Percentiles rank a stretch among this genome's conserved stretches.
phyloP scores from a whole-genome alignment of 2,797 vertebrate genomes.

The Platalea minor region DNA sequence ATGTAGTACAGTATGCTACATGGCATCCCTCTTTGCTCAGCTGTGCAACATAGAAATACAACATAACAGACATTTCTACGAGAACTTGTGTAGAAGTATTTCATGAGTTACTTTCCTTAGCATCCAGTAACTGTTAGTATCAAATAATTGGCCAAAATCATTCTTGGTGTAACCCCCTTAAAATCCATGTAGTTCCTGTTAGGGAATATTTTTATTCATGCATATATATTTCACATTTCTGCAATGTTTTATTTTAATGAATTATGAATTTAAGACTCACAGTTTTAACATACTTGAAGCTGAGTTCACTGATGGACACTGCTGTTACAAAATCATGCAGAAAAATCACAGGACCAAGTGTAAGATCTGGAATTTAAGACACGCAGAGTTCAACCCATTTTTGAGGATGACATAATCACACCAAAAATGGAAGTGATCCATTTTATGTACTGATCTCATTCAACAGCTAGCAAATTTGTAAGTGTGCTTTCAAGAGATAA shows the following conservation, averaged over 20 bases:
- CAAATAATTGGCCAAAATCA: not conserved
- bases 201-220: not conserved
- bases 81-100: conserved; percentile 7
- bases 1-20: not conserved
- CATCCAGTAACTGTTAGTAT: not conserved
- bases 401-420: not conserved
- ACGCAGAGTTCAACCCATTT: not conserved
- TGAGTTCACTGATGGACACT: not conserved
- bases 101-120: not conserved
- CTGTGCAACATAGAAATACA: not conserved
- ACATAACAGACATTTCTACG: not conserved
- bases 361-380: conserved; percentile 33
- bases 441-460: conserved; percentile 9
- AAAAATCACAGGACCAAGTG: not conserved
- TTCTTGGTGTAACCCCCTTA: not conserved
- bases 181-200: not conserved
- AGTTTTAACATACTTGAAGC: not conserved
- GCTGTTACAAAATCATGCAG: not conserved
- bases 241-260: not conserved
- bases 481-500: conserved; percentile 28
- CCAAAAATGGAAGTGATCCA: not conserved
- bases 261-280: not conserved
- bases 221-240: not conserved
- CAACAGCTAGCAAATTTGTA: conserved; percentile 31
- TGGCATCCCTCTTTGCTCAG: not conserved